These are phyloP conservation scores for Corythornis cristatus DNA, from an alignment of 2,113 vertebrate genomes.

Conservation along the genomic window DNA sequence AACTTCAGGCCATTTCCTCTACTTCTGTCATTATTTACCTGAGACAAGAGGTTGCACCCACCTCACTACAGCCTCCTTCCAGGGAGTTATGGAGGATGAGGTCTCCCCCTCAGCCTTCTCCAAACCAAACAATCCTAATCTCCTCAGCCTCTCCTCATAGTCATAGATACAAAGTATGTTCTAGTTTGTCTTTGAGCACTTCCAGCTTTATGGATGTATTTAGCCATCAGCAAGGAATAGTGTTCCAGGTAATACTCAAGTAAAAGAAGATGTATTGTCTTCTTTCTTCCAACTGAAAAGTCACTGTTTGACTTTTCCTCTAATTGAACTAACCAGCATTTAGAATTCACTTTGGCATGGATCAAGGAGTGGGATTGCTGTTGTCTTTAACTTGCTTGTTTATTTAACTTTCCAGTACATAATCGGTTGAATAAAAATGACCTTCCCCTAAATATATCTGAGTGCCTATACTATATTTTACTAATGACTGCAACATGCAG, in stretches of 20 bases:
- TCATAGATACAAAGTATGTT: neutral
- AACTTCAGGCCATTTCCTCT: no score
- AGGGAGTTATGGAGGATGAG: no score
- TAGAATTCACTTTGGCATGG: conserved; percentile 6
- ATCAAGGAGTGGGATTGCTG: neutral
- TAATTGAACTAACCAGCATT: neutral
- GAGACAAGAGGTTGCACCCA: no score
- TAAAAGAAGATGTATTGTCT: neutral
- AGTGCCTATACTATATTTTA: conserved; percentile 30
- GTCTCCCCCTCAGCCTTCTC: no score
- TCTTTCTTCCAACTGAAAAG: neutral
- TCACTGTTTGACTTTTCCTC: neutral
- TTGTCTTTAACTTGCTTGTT: conserved; percentile 32
- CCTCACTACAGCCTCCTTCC: no score
- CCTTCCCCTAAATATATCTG: conserved; percentile 48
- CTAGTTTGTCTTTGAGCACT: neutral
- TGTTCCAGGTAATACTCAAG: neutral
- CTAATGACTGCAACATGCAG: conserved; percentile 41
- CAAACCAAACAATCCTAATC: no score
- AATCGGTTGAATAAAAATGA: conserved; percentile 50
- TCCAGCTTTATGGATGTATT: neutral
- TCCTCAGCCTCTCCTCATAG: no score
- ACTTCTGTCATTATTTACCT: no score
- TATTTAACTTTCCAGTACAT: conserved; percentile 47
- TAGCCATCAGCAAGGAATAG: neutral